Conservation (phyloP, 2,113 vertebrate species). For the Eubucco bourcierii region DNA sequence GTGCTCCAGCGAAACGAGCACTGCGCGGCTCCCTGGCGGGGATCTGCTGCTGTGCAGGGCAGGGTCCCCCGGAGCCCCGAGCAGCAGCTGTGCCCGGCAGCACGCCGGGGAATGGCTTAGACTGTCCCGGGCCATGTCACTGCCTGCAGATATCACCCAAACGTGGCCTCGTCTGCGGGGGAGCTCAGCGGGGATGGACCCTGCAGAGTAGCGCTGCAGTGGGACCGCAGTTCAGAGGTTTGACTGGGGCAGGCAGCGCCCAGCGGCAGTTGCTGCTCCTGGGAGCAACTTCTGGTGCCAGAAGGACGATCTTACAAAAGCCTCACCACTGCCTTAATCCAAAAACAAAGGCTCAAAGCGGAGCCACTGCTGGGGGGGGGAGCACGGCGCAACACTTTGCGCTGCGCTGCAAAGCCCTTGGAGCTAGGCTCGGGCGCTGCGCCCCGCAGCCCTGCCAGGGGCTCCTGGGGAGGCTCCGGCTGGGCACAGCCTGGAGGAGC, state of each 20-base stretch:
- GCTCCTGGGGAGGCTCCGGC: neutral
- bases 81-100: neutral
- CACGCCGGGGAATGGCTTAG: neutral
- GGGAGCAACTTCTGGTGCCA: neutral
- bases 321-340: neutral
- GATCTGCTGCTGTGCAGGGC: neutral
- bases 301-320: neutral
- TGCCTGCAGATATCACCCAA: slow-evolving; percentile 20
- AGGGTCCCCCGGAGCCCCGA: neutral
- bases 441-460: neutral
- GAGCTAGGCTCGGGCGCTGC: neutral
- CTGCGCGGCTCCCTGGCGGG: neutral
- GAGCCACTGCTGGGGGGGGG: neutral
- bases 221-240: neutral
- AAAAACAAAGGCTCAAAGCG: neutral
- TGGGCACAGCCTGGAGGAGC: neutral
- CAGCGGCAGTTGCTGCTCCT: neutral
- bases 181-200: neutral
- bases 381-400: neutral
- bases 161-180: neutral
- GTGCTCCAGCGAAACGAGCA: neutral
- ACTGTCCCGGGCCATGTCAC: neutral
- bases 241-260: neutral
- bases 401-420: neutral
- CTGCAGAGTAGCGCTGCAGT: slow-evolving; percentile 4